A percentile compares a stretch with the other conserved stretches of the same genome.
Evolutionary conservation across 2,888 invertebrate species (phyloP).

Genomic region (Endotricha flammealis): DNA sequence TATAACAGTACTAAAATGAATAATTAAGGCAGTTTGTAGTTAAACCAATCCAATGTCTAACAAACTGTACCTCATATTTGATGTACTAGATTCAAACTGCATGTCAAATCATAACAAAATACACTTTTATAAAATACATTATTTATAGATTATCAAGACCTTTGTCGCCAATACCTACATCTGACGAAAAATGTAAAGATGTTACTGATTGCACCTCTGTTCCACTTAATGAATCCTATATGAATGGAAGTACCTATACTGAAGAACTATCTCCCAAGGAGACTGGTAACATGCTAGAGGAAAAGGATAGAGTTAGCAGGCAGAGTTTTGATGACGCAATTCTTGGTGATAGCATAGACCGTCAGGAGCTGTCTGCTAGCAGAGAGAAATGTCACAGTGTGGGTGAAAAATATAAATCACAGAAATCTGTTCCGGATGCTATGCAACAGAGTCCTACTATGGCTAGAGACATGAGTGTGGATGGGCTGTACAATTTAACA

Average conservation of each 20-base stretch:
- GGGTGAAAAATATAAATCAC: slow-evolving; percentile 67
- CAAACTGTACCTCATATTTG: too few species aligned
- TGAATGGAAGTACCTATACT: slow-evolving; percentile 46
- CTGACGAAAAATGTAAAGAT: slow-evolving; percentile 38
- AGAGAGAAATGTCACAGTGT: slow-evolving; percentile 73
- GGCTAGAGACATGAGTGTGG: slow-evolving; percentile 83
- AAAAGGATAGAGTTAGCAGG: slow-evolving; percentile 62
- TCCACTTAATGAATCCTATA: slow-evolving; percentile 35
- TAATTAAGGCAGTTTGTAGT: too few species aligned
- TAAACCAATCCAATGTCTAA: too few species aligned
- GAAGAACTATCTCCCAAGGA: slow-evolving; percentile 66
- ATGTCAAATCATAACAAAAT: too few species aligned
- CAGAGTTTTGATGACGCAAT: slow-evolving; percentile 67
- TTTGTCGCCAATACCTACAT: slow-evolving; percentile 49
- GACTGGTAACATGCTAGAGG: slow-evolving; percentile 58
- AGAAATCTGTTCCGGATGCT: slow-evolving; percentile 55
- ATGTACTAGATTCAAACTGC: too few species aligned
- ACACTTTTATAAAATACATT: not conserved
- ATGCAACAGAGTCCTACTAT: slow-evolving; percentile 77
- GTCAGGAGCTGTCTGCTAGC: slow-evolving; percentile 47
- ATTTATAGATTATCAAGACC: slow-evolving; percentile 60
- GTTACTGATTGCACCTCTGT: slow-evolving; percentile 31
- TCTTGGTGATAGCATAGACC: slow-evolving; percentile 53
- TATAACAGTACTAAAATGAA: too few species aligned
- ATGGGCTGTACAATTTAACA: slow-evolving; percentile 79